A percentile compares a stretch with the other conserved stretches of the same genome.
Conservation (phyloP, 2,113 vertebrate genomes). For the Diphyllodes magnificus region DNA sequence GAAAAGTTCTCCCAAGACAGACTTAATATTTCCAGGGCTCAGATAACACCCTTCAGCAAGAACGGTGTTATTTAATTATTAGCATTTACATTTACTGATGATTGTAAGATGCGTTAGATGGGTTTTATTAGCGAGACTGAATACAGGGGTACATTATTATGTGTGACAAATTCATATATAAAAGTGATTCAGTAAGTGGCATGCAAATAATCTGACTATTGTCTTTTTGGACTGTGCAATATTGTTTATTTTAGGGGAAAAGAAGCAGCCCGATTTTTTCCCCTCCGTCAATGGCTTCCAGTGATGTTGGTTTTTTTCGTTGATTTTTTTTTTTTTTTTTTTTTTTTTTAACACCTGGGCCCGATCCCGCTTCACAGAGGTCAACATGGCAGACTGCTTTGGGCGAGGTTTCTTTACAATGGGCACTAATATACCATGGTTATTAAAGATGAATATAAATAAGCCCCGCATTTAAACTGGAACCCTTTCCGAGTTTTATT, state of each 20-base stretch:
- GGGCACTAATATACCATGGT: no score
- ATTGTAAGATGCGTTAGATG: not conserved
- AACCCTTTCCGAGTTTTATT: slow-evolving; percentile 51
- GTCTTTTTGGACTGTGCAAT: not conserved
- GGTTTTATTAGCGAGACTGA: slow-evolving; percentile 1
- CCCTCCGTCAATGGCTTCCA: not conserved
- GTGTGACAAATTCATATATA: not conserved
- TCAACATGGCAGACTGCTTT: no score
- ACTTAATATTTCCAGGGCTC: slow-evolving; percentile 25
- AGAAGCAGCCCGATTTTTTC: not conserved
- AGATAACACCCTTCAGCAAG: slow-evolving; percentile 1
- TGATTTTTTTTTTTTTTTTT: not conserved
- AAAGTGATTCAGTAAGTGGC: slow-evolving; percentile 25
- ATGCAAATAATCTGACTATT: not conserved
- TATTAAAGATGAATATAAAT: no score
- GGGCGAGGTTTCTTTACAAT: no score
- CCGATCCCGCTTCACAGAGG: not conserved
- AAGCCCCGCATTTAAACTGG: slow-evolving; percentile 15
- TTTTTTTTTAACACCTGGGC: not conserved
- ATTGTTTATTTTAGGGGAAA: not conserved
- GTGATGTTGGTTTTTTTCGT: not conserved
- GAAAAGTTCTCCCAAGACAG: slow-evolving; percentile 48
- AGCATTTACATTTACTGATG: slow-evolving; percentile 40
- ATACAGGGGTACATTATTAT: not conserved
- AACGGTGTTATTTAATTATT: slow-evolving; percentile 45